A percentile compares a stretch with the other conserved stretches of the same genome.
These are phyloP conservation scores for Perca flavescens DNA, from an alignment of 2,113 vertebrate genomes.

Conservation along the genomic window DNA sequence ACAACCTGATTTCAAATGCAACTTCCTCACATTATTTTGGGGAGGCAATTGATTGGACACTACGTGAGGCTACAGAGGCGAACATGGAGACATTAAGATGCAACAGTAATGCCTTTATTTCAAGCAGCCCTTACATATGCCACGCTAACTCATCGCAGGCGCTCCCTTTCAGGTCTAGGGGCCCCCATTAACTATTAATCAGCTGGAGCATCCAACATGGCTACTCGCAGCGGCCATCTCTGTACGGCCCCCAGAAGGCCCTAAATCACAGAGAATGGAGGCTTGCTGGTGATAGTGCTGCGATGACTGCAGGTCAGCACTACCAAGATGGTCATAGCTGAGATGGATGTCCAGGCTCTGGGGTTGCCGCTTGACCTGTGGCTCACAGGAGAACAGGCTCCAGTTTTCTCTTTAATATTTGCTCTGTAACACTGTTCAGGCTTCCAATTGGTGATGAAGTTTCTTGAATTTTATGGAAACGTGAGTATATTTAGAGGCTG, in stretches of 20 bases:
- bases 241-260: constrained; percentile 45
- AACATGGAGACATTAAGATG: constrained; percentile 42
- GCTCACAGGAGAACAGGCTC: constrained; percentile 13
- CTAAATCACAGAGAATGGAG: constrained; percentile 50
- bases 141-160: constrained; percentile 37
- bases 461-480: background rate
- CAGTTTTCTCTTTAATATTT: constrained; percentile 1
- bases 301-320: constrained; percentile 50
- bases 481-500: background rate
- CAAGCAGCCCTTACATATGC: constrained; percentile 16
- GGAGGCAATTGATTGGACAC: constrained; percentile 29
- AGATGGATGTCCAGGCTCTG: constrained; percentile 52
- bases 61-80: constrained; percentile 24
- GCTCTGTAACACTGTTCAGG: constrained; percentile 9
- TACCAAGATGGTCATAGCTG: constrained; percentile 27
- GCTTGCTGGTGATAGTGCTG: background rate
- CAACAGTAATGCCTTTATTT: constrained; percentile 42
- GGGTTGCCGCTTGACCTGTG: constrained; percentile 3
- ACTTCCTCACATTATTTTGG: background rate
- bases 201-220: constrained; percentile 35
- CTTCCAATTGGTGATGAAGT: background rate
- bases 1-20: constrained; percentile 21
- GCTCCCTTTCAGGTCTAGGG: constrained; percentile 1
- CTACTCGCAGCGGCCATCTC: background rate
- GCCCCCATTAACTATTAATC: constrained; percentile 50